Base-by-base conservation (phyloP, 2,113 vertebrate species). In the Poicephalus gulielmi region DNA sequence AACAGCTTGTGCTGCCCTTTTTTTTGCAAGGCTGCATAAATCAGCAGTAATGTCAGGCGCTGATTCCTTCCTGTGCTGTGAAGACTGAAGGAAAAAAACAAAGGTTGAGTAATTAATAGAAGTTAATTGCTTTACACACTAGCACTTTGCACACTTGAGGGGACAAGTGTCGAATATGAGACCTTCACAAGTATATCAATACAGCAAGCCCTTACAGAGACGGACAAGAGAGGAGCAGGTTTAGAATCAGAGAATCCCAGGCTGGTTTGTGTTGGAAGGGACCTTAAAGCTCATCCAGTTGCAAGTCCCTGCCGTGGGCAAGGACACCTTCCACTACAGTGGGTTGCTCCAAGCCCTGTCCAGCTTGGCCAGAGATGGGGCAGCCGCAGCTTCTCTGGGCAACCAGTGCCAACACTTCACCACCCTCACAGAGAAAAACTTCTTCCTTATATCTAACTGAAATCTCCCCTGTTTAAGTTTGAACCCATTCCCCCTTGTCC, bases 161-260 rank as follows among this genome's bases (percentile, higher is more conserved):
- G 20, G 44, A 24, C 35, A 88, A 66, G 24, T 16, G 17, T 50
- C 37, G 44, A 62, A 12, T 55, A 35, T 5, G 15, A 28, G 43
- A 74, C 50, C 28, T 69, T 83, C 73, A 44, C 11, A 13, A 6
- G 12, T 3, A 53, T 83, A 35, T 64, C 0, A 3, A 19, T 25
- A 60, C 8, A 55, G 20, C 0, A 0, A 88, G 41, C 13, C 7
- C 23, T 81, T 50, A 52, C 2, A 2, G n/a, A 41, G 7, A 63
- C 1, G 1, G 79, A 59, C 25, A 78, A 76, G 15, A 78, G 47
- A 90, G 17, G 9, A 84, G 41, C 33, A 74, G 46, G 62, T 82
- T 81, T 81, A 35, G 57, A 59, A 59, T 35, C 33, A 59, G 33
- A 24, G 13, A 23, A 59, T 59, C 33, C 13, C 13, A 59, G 13